Percentiles rank a stretch among this genome's conserved stretches.
These are phyloP conservation scores for Cantharis rufa DNA, from an alignment of 2,888 invertebrate genomes.

Conservation along the genomic window DNA sequence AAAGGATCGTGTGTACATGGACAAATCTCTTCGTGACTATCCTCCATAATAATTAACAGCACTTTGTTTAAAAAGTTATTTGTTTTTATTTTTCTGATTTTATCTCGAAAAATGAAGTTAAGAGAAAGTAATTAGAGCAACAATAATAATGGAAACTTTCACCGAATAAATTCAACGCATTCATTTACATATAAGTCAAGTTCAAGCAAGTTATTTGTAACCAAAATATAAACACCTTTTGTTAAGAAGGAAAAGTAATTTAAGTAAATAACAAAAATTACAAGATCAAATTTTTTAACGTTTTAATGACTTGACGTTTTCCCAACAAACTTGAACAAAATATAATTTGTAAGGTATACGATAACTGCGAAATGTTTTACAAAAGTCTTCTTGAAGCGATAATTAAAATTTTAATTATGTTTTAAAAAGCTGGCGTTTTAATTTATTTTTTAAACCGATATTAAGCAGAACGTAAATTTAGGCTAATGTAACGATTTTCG, in stretches of 20 bases:
- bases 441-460: conserved; percentile 1
- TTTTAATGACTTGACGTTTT: conserved; percentile 3
- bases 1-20: not conserved
- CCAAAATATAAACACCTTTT: not conserved
- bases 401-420: conserved; percentile 3
- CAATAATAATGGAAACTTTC: not conserved
- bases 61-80: not conserved
- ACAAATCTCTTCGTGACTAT: not conserved
- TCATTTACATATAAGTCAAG: not conserved
- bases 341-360: conserved; percentile 3
- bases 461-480: not conserved
- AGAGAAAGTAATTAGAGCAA: not conserved
- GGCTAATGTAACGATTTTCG: not conserved
- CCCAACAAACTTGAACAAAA: not conserved
- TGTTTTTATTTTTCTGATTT: not conserved
- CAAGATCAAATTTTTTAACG: not conserved
- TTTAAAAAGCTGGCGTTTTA: not conserved
- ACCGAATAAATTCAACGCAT: not conserved
- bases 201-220: not conserved
- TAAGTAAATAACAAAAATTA: not conserved
- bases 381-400: not conserved
- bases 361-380: conserved; percentile 2
- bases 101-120: not conserved
- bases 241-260: not conserved
- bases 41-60: not conserved